Evolutionary conservation across 1,140 invertebrate species (phyloP).

Genomic region (Cydia fagiglandana): DNA sequence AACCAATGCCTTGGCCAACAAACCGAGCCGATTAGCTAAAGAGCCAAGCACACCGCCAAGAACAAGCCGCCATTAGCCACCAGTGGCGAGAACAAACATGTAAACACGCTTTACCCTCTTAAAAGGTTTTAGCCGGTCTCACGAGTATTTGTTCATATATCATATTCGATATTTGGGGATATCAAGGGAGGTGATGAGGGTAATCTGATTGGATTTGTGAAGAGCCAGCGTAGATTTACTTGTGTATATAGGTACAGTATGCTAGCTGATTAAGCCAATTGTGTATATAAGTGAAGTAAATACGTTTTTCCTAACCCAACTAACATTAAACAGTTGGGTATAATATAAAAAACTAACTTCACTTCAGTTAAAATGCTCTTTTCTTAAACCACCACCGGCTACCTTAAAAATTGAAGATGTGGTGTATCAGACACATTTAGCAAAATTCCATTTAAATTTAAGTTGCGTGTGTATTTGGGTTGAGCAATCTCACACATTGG

Average conservation of each 20-base stretch:
- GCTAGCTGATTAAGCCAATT: no score
- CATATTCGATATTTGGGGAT: slow-evolving; percentile 20
- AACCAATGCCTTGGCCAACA: slow-evolving; percentile 13
- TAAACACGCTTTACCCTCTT: slow-evolving; percentile 22
- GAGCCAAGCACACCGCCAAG: background rate
- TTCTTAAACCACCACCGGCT: no score
- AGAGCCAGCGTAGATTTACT: background rate
- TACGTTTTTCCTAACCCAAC: no score
- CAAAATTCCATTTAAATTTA: no score
- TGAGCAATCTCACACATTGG: no score
- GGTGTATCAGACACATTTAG: no score
- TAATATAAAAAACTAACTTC: no score
- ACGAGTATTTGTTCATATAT: slow-evolving; percentile 13
- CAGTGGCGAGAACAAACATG: slow-evolving; percentile 28
- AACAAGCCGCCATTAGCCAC: slow-evolving; percentile 21
- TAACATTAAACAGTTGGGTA: no score
- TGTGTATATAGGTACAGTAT: background rate
- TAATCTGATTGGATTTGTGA: slow-evolving; percentile 14
- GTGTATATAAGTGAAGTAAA: no score
- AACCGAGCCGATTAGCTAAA: slow-evolving; percentile 7
- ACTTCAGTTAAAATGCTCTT: no score
- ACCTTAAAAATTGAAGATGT: no score
- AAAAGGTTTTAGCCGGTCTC: slow-evolving; percentile 26
- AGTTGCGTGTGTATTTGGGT: no score
- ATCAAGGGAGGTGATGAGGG: background rate